Base-by-base conservation (phyloP, 2,888 invertebrate species). In the Drosophila subsilvestris region DNA sequence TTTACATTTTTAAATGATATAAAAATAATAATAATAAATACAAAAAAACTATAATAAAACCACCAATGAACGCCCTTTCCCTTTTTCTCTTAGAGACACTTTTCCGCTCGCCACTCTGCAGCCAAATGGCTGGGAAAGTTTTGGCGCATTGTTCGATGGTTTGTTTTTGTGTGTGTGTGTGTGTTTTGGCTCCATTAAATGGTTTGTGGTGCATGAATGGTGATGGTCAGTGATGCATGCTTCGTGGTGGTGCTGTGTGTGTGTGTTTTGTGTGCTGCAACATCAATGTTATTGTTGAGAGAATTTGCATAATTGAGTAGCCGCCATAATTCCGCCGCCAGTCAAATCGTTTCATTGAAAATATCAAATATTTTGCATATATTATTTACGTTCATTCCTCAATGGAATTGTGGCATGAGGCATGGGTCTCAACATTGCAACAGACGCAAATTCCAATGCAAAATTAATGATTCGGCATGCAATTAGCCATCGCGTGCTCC, bases 251-350 rank as follows among this genome's bases (percentile, higher is more conserved):
- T 29, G 37, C 32, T n/a, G 42, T 12, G 47, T 10, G 22, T 42
- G 32, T 69, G 49, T 69, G 48, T 58, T 54, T 43, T 32, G 27
- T 22, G 5, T 48, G 42, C 22, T n/a, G 47, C 14, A 29, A 60
- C 61, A 60, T 50, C 7, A 43, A 44, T 57, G 63, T 42, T 50
- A 42, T 65, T 51, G 44, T 56, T 55, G 51, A 42, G 29, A 18
- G 29, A 20, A 83, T 80, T 80, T 83, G 81, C 84, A 82, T 83
- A 82, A 78, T 78, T 86, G 62, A 78, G 57, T 32, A 49, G 48
- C 51, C 61, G 55, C 62, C 55, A 51, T 63, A 45, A 62, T 69
- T 43, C n/a, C 48, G 58, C 59, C 47, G 61, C 50, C 55, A 53
- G 63, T 63, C 47, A 49, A 71, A 69, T 59, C 63, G 66, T 42